phyloP scores from a whole-genome alignment of 2,888 invertebrate species.

The Tridacna gigas region DNA sequence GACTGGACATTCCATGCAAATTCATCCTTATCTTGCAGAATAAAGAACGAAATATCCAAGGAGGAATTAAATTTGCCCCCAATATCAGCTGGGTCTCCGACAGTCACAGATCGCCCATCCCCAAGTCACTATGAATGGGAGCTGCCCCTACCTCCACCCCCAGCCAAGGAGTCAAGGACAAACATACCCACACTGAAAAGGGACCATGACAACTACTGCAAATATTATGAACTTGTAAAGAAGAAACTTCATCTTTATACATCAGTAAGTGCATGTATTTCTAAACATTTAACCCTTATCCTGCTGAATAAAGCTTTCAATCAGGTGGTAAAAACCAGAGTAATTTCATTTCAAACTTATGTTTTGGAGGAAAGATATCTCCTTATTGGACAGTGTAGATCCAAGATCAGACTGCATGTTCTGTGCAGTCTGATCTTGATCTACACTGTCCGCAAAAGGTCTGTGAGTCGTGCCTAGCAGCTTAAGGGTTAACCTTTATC shows the following conservation, averaged over 20 bases:
- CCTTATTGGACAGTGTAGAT: too few species aligned
- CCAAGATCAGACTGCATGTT: too few species aligned
- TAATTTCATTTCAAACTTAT: too few species aligned
- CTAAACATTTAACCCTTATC: neutral
- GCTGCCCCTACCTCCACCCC: slow-evolving; percentile 72
- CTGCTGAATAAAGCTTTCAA: too few species aligned
- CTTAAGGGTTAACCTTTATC: too few species aligned
- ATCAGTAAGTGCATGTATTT: slow-evolving; percentile 69
- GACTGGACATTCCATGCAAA: too few species aligned
- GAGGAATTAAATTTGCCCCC: slow-evolving; percentile 54
- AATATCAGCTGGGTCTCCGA: slow-evolving; percentile 37
- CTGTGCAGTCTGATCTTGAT: too few species aligned
- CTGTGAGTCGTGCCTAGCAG: too few species aligned
- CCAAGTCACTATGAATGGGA: slow-evolving; percentile 70
- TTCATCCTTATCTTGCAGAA: neutral
- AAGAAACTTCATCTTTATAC: slow-evolving; percentile 77
- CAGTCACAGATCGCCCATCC: slow-evolving; percentile 18
- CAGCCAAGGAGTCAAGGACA: slow-evolving; percentile 68
- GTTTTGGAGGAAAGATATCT: too few species aligned
- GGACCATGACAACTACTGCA: slow-evolving; percentile 71
- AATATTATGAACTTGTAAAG: slow-evolving; percentile 74
- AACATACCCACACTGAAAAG: slow-evolving; percentile 58
- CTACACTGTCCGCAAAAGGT: too few species aligned
- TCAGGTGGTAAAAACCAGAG: too few species aligned
- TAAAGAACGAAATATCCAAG: slow-evolving; percentile 41